Evolutionary conservation across 2,888 invertebrate species (phyloP).

Genomic region (Stenodera caucasica): DNA sequence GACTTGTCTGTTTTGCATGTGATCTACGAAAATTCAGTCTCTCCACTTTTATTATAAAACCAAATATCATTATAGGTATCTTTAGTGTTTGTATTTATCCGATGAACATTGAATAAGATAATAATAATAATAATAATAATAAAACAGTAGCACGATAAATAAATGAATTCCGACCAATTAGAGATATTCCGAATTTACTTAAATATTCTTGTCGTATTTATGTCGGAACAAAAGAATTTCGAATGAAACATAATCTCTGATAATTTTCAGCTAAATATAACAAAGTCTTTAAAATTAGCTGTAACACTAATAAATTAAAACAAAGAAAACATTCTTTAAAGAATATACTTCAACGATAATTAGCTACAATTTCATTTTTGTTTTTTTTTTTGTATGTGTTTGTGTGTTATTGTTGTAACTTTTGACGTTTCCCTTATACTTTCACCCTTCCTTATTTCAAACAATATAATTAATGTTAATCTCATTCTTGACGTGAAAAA

Average conservation of each 20-base stretch:
- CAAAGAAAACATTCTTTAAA: slow-evolving; percentile 36
- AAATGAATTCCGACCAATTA: slow-evolving; percentile 11
- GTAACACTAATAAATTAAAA: slow-evolving; percentile 29
- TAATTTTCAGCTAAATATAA: slow-evolving; percentile 35
- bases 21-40: slow-evolving; percentile 28
- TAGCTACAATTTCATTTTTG: slow-evolving; percentile 26
- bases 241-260: slow-evolving; percentile 34
- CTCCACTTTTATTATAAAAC: slow-evolving; percentile 12
- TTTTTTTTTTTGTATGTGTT: slow-evolving; percentile 14
- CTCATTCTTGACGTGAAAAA: slow-evolving; percentile 24
- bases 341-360: slow-evolving; percentile 34
- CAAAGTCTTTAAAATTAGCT: slow-evolving; percentile 36
- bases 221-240: slow-evolving; percentile 15
- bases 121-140: not conserved
- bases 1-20: slow-evolving; percentile 39
- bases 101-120: slow-evolving; percentile 4
- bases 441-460: slow-evolving; percentile 27
- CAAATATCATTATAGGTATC: slow-evolving; percentile 10
- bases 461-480: slow-evolving; percentile 35
- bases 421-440: slow-evolving; percentile 22
- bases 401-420: slow-evolving; percentile 14
- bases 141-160: slow-evolving; percentile 1
- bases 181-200: slow-evolving; percentile 13
- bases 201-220: slow-evolving; percentile 12
- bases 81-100: not conserved